Evolutionary conservation across 2,797 vertebrate genomes (phyloP), one percentile per base, ranked within the genome.

Genomic region (Eremophila alpestris): DNA sequence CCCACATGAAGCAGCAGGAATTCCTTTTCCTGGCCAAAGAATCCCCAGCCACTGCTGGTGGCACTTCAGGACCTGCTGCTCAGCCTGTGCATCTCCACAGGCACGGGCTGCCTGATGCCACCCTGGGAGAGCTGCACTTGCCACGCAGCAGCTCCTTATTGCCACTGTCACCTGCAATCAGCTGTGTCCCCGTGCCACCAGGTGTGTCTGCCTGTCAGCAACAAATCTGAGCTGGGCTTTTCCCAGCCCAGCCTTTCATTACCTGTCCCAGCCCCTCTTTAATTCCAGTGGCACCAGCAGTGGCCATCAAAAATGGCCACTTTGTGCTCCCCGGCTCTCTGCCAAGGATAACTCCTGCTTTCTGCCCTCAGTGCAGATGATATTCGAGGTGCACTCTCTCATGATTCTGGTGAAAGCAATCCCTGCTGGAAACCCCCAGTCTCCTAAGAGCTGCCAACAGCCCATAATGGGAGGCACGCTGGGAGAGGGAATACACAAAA

Each of bases 381-480:
- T 94, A 96, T 92, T 94, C 85, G 94, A 97, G 94, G 95, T 97
- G 94, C 73, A 80, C 91, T 95, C 75, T 95, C 94, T 96, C 54
- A n/a, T 94, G 94, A 92, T 93, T 95, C 94, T 83, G 13, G 9
- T 82, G 91, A 94, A 95, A 95, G 89, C 68, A 83, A 65, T 94
- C 80, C 40, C 91, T 92, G 77, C 48, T 94, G 90, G 79, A 96
- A 96, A 26, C 34, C 81, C 76, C 26, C 58, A 49, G 60, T 8
- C 79, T 43, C 17, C 73, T 65, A 87, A 52, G 79, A 93, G 84
- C 85, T 91, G 80, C 89, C 87, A 71, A 41, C 24, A 87, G 27
- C 67, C 83, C 89, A 74, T 55, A 93, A 95, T 92, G 94, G 95
- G 91, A 83, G 78, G 59, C 93, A 82, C 16, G 78, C 92, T 93